Evolutionary conservation across 2,797 vertebrate species (phyloP).

Genomic region (Pantherophis vulpinus): DNA sequence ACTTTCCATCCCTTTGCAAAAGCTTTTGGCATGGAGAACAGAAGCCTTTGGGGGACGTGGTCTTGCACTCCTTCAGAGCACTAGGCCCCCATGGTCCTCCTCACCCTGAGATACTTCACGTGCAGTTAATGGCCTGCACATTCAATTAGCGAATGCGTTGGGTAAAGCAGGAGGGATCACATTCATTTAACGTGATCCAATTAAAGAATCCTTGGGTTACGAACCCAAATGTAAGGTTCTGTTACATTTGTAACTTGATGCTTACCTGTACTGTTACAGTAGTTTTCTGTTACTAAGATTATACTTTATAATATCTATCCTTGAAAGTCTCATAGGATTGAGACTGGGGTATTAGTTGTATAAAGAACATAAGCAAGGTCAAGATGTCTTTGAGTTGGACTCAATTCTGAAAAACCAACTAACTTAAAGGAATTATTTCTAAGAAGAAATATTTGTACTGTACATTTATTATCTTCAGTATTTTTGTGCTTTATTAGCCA

Average conservation of each 20-base stretch:
- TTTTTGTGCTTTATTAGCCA: background rate
- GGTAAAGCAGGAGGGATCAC: background rate
- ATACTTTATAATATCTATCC: background rate
- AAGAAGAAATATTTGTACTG: background rate
- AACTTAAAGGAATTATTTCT: background rate
- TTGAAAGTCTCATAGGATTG: background rate
- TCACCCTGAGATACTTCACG: background rate
- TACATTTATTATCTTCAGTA: background rate
- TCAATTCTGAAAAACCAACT: background rate
- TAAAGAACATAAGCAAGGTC: background rate
- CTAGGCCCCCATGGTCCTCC: background rate
- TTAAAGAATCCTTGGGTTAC: background rate
- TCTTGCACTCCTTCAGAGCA: background rate
- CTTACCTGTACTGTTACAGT: no score
- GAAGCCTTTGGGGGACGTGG: background rate
- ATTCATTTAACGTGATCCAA: background rate
- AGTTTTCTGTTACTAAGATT: no score
- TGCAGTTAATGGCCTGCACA: background rate
- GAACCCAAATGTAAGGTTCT: background rate
- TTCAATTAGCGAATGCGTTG: background rate
- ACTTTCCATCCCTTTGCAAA: no score
- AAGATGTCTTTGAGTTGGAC: background rate
- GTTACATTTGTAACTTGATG: no score
- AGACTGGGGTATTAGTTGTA: background rate
- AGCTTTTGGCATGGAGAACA: background rate